phyloP scores from a whole-genome alignment of 2,888 invertebrate species.

The Pyrrhosoma nymphula region DNA sequence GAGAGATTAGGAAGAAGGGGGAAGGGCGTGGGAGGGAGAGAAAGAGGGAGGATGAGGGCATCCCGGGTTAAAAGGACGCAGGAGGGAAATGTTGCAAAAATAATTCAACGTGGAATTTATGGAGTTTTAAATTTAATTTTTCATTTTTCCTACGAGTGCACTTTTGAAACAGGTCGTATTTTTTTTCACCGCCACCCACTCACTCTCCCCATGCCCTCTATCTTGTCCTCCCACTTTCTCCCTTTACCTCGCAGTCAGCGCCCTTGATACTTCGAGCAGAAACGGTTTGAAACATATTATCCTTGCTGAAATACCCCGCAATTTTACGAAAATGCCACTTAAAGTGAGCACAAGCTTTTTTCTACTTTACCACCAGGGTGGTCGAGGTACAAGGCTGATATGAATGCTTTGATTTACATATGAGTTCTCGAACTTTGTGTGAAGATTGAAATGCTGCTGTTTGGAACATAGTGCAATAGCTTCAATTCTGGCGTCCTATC shows the following conservation, averaged over 20 bases:
- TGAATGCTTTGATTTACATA: too few species aligned
- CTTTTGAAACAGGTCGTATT: not conserved
- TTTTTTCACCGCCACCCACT: not conserved
- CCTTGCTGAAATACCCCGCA: too few species aligned
- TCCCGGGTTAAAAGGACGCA: not conserved
- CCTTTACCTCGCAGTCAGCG: not conserved
- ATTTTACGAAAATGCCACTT: too few species aligned
- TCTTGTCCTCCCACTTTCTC: not conserved
- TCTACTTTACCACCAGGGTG: too few species aligned
- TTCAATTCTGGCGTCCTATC: too few species aligned
- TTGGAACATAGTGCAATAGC: too few species aligned
- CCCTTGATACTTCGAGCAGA: not conserved
- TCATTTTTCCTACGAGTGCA: not conserved
- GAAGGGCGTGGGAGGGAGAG: not conserved
- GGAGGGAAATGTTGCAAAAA: not conserved
- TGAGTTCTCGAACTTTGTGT: too few species aligned
- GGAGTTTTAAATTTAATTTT: not conserved
- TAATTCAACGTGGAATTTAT: conserved; percentile 6
- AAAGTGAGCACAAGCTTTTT: too few species aligned
- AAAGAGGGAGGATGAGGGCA: not conserved
- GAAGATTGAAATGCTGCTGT: too few species aligned
- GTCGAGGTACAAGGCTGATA: too few species aligned
- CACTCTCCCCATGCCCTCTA: not conserved
- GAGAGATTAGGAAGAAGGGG: not conserved
- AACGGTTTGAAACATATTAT: too few species aligned